These are phyloP conservation scores for Drosophila baimaii DNA, from an alignment of 1,140 invertebrate genomes.

Conservation along the genomic window DNA sequence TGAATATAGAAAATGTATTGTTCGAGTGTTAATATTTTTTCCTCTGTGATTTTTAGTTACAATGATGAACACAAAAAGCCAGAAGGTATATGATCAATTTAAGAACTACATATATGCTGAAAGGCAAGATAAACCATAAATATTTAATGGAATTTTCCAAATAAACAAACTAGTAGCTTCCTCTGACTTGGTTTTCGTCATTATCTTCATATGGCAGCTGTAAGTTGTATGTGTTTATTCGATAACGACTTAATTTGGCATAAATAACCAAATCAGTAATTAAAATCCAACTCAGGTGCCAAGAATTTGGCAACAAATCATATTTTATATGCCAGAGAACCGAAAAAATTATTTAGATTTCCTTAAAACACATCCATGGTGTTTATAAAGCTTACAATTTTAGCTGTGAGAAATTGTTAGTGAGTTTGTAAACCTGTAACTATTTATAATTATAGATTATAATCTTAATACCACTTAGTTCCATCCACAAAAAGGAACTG, in stretches of 20 bases:
- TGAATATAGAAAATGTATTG: background rate
- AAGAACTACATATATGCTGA: background rate
- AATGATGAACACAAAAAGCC: background rate
- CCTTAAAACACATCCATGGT: background rate
- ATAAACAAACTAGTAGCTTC: constrained; percentile 8
- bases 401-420: background rate
- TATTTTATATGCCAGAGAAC: too few relatives aligned
- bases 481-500: too few relatives aligned
- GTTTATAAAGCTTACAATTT: too few relatives aligned
- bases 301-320: background rate
- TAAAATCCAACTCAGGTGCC: background rate
- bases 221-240: constrained; percentile 6
- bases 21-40: too few relatives aligned
- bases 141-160: background rate
- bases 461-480: too few relatives aligned
- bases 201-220: background rate
- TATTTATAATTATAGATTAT: too few relatives aligned
- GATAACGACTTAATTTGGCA: constrained; percentile 4
- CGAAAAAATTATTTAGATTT: background rate
- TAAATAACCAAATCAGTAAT: constrained; percentile 1
- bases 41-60: background rate
- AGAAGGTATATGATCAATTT: background rate
- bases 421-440: too few relatives aligned
- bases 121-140: background rate
- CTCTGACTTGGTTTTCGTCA: background rate